Evolutionary conservation across 2,797 vertebrate genomes (phyloP).

Genomic region (Luscinia megarhynchos): DNA sequence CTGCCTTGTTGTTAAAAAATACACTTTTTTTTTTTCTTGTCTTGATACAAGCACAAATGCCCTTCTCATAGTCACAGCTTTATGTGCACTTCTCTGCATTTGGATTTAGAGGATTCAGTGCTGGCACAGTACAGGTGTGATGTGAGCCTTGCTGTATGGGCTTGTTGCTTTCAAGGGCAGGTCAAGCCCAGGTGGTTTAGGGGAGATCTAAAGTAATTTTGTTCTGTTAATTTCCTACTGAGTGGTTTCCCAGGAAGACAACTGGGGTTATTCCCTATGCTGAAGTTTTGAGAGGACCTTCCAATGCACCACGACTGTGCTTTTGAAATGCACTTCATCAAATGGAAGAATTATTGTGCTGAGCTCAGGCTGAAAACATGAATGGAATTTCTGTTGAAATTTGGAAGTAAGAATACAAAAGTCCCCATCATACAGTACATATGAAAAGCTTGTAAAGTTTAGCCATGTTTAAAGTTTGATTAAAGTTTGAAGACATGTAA

Average conservation of each 20-base stretch:
- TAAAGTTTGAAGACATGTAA: not conserved
- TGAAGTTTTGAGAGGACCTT: not conserved
- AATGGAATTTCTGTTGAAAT: not conserved
- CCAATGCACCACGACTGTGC: not conserved
- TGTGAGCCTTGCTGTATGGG: not conserved
- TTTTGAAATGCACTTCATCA: not conserved
- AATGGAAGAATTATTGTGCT: not conserved
- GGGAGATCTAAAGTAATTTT: not conserved
- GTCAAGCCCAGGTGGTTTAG: not conserved
- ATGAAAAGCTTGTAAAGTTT: not conserved
- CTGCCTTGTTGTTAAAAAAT: not conserved
- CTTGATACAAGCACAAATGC: not conserved
- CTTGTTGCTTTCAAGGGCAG: not conserved
- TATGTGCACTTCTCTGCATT: not conserved
- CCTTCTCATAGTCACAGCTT: not conserved
- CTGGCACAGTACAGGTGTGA: not conserved
- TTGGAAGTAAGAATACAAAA: not conserved
- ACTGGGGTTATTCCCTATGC: not conserved
- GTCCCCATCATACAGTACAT: accelerated
- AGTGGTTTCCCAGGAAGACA: not conserved
- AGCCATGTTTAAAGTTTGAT: not conserved
- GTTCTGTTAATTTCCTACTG: not conserved
- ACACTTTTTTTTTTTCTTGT: no score
- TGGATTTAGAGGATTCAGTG: not conserved
- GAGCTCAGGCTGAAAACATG: not conserved